These are phyloP conservation scores for Acanthococcus lagerstroemiae DNA, from an alignment of 2,888 invertebrate species.

Conservation along the genomic window DNA sequence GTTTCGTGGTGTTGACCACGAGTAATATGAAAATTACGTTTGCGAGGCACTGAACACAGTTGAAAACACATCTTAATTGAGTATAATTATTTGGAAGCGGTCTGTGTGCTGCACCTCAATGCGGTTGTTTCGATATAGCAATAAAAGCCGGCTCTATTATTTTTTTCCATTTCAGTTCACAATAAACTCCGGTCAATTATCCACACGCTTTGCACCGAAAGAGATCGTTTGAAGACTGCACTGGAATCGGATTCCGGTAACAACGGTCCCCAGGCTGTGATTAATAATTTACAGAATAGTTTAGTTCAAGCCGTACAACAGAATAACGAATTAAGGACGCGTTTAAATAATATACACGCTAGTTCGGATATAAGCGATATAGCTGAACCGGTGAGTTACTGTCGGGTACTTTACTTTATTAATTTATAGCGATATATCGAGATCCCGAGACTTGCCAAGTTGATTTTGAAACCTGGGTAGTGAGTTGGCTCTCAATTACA, in stretches of 20 bases:
- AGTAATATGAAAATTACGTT: too few species aligned
- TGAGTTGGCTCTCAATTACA: too few species aligned
- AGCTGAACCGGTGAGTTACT: constrained; percentile 47
- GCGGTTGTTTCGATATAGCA: too few species aligned
- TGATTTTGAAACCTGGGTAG: too few species aligned
- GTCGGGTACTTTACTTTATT: background rate
- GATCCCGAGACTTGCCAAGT: too few species aligned
- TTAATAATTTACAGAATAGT: constrained; percentile 50
- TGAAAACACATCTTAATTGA: too few species aligned
- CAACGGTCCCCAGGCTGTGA: constrained; percentile 34
- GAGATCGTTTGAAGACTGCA: constrained; percentile 54
- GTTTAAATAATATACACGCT: constrained; percentile 54
- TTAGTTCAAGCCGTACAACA: constrained; percentile 60
- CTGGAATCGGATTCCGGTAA: constrained; percentile 43
- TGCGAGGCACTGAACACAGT: too few species aligned
- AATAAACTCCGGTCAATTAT: constrained; percentile 45
- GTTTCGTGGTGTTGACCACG: too few species aligned
- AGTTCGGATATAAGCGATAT: constrained; percentile 54
- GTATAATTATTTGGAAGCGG: too few species aligned
- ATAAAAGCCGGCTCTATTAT: too few species aligned
- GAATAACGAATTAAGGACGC: constrained; percentile 58
- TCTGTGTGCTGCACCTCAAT: too few species aligned
- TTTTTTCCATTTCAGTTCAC: constrained; percentile 42
- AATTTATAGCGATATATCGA: background rate
- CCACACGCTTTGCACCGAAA: constrained; percentile 45